Percentiles rank a stretch among this genome's conserved stretches.
phyloP scores from a whole-genome alignment of 2,888 invertebrate genomes.

The Apamea monoglypha region DNA sequence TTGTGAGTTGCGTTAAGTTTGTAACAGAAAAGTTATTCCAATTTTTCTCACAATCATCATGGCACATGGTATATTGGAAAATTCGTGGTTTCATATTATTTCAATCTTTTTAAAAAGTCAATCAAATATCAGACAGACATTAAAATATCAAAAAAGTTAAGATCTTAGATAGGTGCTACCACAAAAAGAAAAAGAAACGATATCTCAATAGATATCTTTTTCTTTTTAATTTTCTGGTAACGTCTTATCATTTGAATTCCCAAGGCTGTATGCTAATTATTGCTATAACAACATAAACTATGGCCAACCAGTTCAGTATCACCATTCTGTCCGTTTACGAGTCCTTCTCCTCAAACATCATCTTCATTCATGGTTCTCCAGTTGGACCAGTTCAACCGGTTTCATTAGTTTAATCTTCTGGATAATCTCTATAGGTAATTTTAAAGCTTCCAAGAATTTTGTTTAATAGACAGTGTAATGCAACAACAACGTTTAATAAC shows the following conservation, averaged over 20 bases:
- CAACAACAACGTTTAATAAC: slow-evolving; percentile 17
- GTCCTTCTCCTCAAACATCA: slow-evolving; percentile 37
- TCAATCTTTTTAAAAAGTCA: neutral
- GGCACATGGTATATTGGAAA: too few relatives aligned
- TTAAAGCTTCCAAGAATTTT: slow-evolving; percentile 13
- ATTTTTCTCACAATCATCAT: too few relatives aligned
- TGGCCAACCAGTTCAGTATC: slow-evolving; percentile 30
- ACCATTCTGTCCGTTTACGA: slow-evolving; percentile 4
- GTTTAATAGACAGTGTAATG: neutral
- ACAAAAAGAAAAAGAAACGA: neutral
- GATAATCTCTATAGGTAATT: neutral
- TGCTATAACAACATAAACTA: neutral
- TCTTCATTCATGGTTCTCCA: slow-evolving; percentile 26
- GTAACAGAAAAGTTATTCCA: too few relatives aligned
- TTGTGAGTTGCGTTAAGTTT: too few relatives aligned
- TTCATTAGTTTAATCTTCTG: slow-evolving; percentile 6
- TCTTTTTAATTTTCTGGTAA: too few relatives aligned
- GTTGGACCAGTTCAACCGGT: slow-evolving; percentile 29
- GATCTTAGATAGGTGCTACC: neutral
- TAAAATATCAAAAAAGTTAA: neutral
- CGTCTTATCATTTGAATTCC: neutral
- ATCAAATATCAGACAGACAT: neutral
- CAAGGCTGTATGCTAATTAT: slow-evolving; percentile 47
- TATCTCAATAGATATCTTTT: too few relatives aligned
- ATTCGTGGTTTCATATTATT: too few relatives aligned